These are phyloP conservation scores for Montipora efflorescens DNA, from an alignment of 64 coral and sea anemone genomes.

Conservation along the genomic window DNA sequence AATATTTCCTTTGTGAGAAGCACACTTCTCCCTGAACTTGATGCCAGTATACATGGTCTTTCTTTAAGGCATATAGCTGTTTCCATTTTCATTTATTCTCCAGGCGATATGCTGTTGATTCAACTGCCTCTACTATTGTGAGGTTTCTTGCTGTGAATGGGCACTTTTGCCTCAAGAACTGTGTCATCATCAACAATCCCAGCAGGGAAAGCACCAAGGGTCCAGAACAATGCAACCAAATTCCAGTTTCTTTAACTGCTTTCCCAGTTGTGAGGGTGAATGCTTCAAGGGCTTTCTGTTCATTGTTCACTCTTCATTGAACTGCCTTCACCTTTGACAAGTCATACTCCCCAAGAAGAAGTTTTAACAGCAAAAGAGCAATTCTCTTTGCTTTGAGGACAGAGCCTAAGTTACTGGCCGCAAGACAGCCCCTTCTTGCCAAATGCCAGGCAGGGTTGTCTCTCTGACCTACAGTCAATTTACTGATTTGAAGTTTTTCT, in stretches of 20 bases:
- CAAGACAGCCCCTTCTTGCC: constrained; percentile 3
- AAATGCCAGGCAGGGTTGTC: constrained; percentile 25
- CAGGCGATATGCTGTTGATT: not conserved
- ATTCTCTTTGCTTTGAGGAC: constrained; percentile 7
- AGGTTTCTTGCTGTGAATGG: not conserved
- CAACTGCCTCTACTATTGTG: not conserved
- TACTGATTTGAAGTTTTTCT: not conserved
- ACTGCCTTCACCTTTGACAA: constrained; percentile 31
- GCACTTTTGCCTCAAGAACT: not conserved
- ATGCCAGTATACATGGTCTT: constrained; percentile 11
- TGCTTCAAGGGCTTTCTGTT: not conserved
- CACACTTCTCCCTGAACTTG: constrained; percentile 7
- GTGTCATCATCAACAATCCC: not conserved
- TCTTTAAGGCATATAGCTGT: not conserved
- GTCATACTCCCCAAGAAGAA: constrained; percentile 31
- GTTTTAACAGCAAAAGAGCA: constrained; percentile 10
- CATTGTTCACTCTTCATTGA: constrained; percentile 30
- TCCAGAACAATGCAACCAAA: constrained; percentile 5
- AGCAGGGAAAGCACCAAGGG: constrained; percentile 26
- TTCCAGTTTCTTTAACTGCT: not conserved
- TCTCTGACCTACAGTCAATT: not conserved
- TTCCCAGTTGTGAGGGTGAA: constrained; percentile 16
- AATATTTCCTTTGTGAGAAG: not conserved
- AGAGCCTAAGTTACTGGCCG: constrained; percentile 34
- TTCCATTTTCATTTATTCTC: not conserved